Base-by-base conservation (phyloP, 2,113 vertebrate genomes). In the Girardinichthys multiradiatus region DNA sequence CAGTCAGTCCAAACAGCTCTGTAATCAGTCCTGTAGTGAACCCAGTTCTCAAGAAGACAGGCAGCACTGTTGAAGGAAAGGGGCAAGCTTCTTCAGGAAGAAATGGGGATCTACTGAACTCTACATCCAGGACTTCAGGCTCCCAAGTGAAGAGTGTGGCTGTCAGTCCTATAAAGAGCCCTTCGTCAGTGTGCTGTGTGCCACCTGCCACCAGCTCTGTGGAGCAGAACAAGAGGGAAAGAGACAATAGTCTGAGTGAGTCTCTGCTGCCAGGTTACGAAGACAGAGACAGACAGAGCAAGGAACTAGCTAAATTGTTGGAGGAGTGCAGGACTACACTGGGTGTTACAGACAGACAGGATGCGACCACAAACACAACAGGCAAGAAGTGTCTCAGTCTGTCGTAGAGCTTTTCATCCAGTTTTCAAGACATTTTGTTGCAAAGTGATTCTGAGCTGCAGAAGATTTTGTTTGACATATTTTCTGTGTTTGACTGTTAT, bases 291-390 rank as follows among this genome's bases (percentile, higher is more conserved):
- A 59, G 60, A 26, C 80, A 69, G 26, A 39, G 51, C 19, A 76
- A 90, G 66, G 90, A 92, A 29, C 60, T 92, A 33, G 60, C 81
- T 61, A 87, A 73, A n/a, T 86, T 94, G 45, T 71, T 93, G 72
- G 85, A 90, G 42, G 90, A 94, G 79, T 93, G 89, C 70, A 80
- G 74, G 68, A 72, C 71, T 15, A 64, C 88, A 19, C 70, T 95
- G 79, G 91, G 87, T 10, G 48, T 87, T 39, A 1, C 72, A 33
- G 58, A 29, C 33, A 68, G 42, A 37, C 67, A 86, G 31, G 86
- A 89, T 3, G 80, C 21, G 21, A 64, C 83, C 54, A 68, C 61
- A 3, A 85, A 77, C 63, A 33, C 87, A 17, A 64, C 86, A 76
- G 92, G 94, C 86, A 76, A 89, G 90, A 73, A 10, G 45, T 5